Evolutionary conservation across 2,888 invertebrate genomes (phyloP).

Genomic region (Ichneumoninae sp.): DNA sequence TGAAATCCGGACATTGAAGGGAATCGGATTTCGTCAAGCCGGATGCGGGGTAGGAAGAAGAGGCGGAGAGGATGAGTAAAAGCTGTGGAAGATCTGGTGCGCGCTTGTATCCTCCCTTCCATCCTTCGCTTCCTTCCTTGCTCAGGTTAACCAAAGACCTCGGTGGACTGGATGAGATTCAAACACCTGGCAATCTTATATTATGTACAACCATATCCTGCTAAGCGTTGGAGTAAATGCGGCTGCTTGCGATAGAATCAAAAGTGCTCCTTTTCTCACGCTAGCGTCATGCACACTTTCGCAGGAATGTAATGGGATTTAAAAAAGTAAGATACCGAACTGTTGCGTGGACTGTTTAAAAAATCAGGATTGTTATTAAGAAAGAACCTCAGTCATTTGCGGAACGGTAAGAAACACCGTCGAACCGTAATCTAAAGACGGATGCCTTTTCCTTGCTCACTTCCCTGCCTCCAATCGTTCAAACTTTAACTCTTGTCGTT

Average conservation of each 20-base stretch:
- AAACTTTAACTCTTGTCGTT: constrained; percentile 42
- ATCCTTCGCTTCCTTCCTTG: constrained; percentile 47
- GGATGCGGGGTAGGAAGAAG: constrained; percentile 42
- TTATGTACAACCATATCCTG: constrained; percentile 43
- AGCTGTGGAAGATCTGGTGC: neutral
- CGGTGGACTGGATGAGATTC: constrained; percentile 50
- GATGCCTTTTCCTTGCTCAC: constrained; percentile 28
- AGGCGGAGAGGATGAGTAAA: constrained; percentile 17
- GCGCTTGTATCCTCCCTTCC: constrained; percentile 33
- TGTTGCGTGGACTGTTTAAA: constrained; percentile 16
- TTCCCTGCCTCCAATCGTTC: constrained; percentile 37
- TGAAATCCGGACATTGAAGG: constrained; percentile 38
- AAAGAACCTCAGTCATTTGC: neutral
- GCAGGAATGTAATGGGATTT: neutral
- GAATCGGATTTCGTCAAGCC: constrained; percentile 50
- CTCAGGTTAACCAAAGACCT: constrained; percentile 52
- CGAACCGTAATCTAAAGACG: constrained; percentile 53
- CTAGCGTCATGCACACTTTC: constrained; percentile 15
- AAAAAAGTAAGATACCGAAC: constrained; percentile 8
- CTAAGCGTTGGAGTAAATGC: constrained; percentile 28
- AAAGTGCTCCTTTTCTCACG: constrained; percentile 19
- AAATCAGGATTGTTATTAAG: neutral
- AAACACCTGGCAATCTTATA: constrained; percentile 61
- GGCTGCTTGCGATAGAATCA: constrained; percentile 14
- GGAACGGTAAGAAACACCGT: constrained; percentile 26